A percentile compares a stretch with the other conserved stretches of the same genome.
phyloP scores from a whole-genome alignment of 2,888 invertebrate species.

The Euphydryas editha region DNA sequence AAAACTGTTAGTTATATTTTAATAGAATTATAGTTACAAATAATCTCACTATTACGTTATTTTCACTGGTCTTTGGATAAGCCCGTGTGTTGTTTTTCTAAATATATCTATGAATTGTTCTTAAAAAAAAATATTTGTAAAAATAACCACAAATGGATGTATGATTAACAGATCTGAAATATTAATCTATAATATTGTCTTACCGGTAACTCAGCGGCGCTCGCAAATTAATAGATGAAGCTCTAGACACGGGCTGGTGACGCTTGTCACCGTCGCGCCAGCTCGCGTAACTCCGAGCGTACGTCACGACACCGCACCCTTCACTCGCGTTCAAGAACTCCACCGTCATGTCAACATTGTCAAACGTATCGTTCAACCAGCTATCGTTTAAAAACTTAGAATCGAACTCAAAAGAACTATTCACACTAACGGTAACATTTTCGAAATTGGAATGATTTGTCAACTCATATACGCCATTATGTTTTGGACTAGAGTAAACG shows the following conservation, averaged over 20 bases:
- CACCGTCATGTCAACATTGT: slow-evolving; percentile 58
- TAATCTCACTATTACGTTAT: too few species aligned
- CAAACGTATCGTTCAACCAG: slow-evolving; percentile 53
- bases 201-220: slow-evolving; percentile 81
- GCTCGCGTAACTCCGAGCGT: slow-evolving; percentile 72
- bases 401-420: slow-evolving; percentile 44
- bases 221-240: slow-evolving; percentile 71
- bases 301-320: slow-evolving; percentile 64
- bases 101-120: too few species aligned
- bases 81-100: too few species aligned
- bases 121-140: too few species aligned
- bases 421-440: slow-evolving; percentile 49
- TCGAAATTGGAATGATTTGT: slow-evolving; percentile 64
- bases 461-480: slow-evolving; percentile 70
- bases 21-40: too few species aligned
- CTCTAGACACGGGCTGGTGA: slow-evolving; percentile 53
- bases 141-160: too few species aligned
- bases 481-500: slow-evolving; percentile 77
- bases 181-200: slow-evolving; percentile 49
- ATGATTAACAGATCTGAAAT: background rate
- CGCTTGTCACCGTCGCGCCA: slow-evolving; percentile 73
- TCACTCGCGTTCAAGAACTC: slow-evolving; percentile 65
- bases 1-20: too few species aligned
- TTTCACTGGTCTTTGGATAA: too few species aligned
- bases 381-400: slow-evolving; percentile 52